Evolutionary conservation across 2,113 vertebrate genomes (phyloP).

Genomic region (Pteruthius melanotis): DNA sequence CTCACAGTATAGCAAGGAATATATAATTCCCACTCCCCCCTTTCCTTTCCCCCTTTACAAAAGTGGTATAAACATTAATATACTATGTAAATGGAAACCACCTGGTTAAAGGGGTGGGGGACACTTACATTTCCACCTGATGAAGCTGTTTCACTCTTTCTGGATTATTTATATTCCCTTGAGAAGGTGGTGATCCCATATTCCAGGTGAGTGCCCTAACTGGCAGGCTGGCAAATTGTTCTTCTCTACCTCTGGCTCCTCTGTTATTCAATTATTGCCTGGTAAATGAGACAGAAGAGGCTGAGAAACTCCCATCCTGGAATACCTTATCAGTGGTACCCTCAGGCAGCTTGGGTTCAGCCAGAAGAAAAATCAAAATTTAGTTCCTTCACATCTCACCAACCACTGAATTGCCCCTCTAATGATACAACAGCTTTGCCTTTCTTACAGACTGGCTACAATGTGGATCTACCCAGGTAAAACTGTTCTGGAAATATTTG

Average conservation of each 20-base stretch:
- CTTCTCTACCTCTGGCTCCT: background rate
- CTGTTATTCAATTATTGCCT: background rate
- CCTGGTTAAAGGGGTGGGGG: background rate
- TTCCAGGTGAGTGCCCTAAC: background rate
- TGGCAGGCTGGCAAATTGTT: background rate
- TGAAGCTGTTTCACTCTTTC: background rate
- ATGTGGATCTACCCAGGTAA: background rate
- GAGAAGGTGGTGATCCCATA: background rate
- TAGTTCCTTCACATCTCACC: background rate
- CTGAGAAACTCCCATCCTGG: background rate
- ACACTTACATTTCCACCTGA: background rate
- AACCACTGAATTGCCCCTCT: background rate
- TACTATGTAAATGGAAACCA: background rate
- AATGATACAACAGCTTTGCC: background rate
- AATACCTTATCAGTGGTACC: background rate
- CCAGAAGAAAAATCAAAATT: background rate
- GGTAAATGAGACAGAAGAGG: background rate
- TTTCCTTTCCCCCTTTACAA: background rate
- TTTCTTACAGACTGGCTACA: background rate
- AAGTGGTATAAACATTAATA: background rate
- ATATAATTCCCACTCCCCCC: background rate
- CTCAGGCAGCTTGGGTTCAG: background rate
- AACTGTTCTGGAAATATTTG: background rate
- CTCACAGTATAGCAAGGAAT: background rate
- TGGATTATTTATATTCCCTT: background rate